Conservation (phyloP, 2,797 vertebrate species). For the Lepilemur ruficaudatus region DNA sequence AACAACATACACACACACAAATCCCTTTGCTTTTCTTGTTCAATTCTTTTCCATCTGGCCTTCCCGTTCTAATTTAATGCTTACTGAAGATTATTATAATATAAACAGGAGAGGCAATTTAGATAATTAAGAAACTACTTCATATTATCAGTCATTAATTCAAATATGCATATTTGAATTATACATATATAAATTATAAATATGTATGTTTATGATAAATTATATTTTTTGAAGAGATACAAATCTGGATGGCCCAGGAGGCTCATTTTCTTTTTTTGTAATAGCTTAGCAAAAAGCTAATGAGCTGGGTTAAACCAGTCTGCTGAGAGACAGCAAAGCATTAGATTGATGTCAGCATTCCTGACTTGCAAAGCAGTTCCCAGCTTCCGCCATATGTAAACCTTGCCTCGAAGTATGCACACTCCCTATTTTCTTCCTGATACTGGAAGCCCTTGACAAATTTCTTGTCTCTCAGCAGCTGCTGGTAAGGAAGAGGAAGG, state of each 20-base stretch:
- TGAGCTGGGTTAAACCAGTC: not conserved
- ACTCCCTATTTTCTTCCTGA: not conserved
- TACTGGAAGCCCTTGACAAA: not conserved
- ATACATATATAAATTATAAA: not conserved
- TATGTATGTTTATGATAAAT: not conserved
- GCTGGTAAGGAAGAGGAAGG: too few relatives aligned
- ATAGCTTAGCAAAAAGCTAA: not conserved
- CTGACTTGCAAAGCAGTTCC: not conserved
- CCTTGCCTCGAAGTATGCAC: not conserved
- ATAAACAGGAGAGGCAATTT: not conserved
- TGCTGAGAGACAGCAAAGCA: not conserved
- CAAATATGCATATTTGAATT: not conserved
- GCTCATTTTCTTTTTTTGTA: not conserved
- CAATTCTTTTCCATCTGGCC: not conserved
- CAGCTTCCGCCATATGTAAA: not conserved
- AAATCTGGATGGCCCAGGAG: not conserved
- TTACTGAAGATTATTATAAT: not conserved
- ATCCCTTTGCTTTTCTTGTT: not conserved
- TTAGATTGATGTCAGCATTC: not conserved
- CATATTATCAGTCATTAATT: not conserved
- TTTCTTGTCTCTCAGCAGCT: not conserved
- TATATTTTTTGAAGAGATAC: not conserved
- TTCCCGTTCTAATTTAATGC: not conserved
- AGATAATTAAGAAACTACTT: constrained; percentile 19
- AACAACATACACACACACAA: not conserved